Evolutionary conservation across 2,797 vertebrate species (phyloP).

Genomic region (Neomorphus geoffroyi): DNA sequence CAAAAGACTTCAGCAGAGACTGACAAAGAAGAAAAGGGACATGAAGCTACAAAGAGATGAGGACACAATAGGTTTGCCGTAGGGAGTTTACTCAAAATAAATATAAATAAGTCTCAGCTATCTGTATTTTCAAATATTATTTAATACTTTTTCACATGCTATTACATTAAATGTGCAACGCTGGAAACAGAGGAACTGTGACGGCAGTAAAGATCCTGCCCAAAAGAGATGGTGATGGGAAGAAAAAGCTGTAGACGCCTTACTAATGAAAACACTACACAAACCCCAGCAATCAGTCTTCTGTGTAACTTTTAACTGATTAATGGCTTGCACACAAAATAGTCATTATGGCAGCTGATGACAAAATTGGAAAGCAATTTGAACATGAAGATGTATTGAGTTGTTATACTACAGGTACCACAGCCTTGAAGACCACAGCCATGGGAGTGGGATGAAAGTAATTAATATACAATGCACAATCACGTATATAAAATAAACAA

Average conservation of each 20-base stretch:
- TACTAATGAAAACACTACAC: neutral
- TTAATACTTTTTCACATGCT: neutral
- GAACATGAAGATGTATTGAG: neutral
- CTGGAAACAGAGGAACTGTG: neutral
- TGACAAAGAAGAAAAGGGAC: neutral
- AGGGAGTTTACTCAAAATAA: neutral
- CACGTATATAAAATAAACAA: neutral
- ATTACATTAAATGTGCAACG: neutral
- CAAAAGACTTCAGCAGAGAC: neutral
- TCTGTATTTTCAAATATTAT: neutral
- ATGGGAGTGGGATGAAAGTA: neutral
- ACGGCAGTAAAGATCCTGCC: neutral
- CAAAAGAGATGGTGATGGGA: neutral
- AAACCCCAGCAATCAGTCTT: neutral
- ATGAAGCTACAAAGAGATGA: neutral
- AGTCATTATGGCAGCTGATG: neutral
- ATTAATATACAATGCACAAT: neutral
- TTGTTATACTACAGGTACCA: neutral
- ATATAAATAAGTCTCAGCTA: neutral
- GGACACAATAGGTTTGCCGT: neutral
- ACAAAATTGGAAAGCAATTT: neutral
- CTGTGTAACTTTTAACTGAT: neutral
- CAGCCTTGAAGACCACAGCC: neutral
- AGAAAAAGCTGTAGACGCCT: neutral
- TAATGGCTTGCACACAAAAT: neutral